Evolutionary conservation across 2,113 vertebrate genomes (phyloP).

Genomic region (Calidris pugnax): DNA sequence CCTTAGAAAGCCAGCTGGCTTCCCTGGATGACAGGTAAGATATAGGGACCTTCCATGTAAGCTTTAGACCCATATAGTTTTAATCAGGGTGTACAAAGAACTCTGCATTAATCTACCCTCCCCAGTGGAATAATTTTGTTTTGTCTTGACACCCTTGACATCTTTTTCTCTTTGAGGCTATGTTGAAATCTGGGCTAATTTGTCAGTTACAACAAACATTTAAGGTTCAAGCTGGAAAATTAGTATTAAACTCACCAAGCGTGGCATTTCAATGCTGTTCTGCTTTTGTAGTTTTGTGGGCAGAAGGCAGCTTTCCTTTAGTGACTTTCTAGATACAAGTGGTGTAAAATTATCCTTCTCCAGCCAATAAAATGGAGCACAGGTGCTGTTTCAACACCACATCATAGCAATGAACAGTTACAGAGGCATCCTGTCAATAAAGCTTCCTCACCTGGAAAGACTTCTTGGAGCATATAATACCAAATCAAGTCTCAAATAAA

Average conservation of each 20-base stretch:
- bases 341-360: not conserved
- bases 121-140: not conserved
- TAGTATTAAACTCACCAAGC: not conserved
- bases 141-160: not conserved
- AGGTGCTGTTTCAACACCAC: not conserved
- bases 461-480: not conserved
- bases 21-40: not conserved
- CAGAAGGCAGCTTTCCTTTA: not conserved
- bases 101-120: not conserved
- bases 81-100: not conserved
- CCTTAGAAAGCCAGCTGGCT: not conserved
- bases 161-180: not conserved
- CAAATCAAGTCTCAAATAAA: not conserved
- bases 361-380: not conserved
- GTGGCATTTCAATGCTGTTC: not conserved
- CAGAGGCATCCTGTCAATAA: not conserved
- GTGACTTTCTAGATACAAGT: not conserved
- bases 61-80: not conserved
- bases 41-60: not conserved
- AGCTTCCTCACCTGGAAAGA: not conserved
- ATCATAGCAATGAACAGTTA: not conserved
- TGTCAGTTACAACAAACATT: not conserved
- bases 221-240: not conserved
- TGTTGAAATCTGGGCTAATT: not conserved
- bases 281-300: not conserved